Conservation (phyloP, 2,113 vertebrate species). For the Microcebus ravelobensis region DNA sequence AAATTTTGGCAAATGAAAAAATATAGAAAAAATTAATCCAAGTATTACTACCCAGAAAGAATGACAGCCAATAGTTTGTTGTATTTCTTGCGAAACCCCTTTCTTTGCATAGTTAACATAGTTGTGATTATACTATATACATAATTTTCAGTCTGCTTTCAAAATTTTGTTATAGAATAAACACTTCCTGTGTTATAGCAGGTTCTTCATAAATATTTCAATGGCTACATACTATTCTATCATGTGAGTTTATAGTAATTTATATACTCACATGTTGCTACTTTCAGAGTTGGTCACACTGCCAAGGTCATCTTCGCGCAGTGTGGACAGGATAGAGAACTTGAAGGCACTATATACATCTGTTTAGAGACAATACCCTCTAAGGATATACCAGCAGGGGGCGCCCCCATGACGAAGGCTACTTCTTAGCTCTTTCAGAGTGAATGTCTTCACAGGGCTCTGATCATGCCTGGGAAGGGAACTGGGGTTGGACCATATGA, state of each 20-base stretch:
- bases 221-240: not conserved
- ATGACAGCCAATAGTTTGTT: not conserved
- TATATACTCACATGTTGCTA: not conserved
- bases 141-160: not conserved
- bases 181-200: not conserved
- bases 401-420: not conserved
- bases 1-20: not conserved
- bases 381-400: not conserved
- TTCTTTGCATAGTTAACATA: not conserved
- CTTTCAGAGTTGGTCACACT: not conserved
- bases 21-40: not conserved
- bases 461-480: not conserved
- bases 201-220: constrained; percentile 13
- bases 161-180: not conserved
- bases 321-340: not conserved
- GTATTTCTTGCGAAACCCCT: not conserved
- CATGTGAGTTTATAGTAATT: not conserved
- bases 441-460: not conserved
- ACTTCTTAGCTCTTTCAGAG: not conserved
- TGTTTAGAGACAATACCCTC: not conserved
- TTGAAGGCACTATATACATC: not conserved
- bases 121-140: not conserved
- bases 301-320: not conserved
- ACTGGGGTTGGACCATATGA: not conserved
- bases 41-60: not conserved